Conservation (phyloP, 2,888 invertebrate species). For the Allacma fusca region DNA sequence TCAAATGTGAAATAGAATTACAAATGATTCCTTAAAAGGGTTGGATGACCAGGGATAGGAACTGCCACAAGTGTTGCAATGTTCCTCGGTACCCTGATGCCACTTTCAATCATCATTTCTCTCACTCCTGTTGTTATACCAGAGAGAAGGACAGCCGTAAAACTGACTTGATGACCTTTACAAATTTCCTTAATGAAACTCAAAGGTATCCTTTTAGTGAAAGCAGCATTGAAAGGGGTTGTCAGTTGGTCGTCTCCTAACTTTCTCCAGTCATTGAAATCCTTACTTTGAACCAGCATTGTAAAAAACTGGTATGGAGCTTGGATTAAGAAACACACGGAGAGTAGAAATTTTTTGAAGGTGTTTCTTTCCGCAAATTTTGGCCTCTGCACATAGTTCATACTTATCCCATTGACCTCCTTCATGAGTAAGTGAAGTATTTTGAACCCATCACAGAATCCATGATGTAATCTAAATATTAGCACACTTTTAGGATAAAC, state of each 20-base stretch:
- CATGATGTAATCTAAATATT: constrained; percentile 53
- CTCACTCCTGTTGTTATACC: constrained; percentile 49
- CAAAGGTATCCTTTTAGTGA: constrained; percentile 49
- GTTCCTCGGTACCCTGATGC: constrained; percentile 44
- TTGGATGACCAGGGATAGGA: constrained; percentile 55
- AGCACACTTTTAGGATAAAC: constrained; percentile 33
- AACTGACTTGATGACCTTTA: constrained; percentile 48
- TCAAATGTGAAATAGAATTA: constrained; percentile 36
- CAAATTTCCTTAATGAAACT: constrained; percentile 52
- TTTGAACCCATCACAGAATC: constrained; percentile 53
- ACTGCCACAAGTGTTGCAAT: constrained; percentile 49
- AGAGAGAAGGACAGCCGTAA: constrained; percentile 50
- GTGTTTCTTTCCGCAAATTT: constrained; percentile 8
- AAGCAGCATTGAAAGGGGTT: constrained; percentile 42
- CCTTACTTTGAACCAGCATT: constrained; percentile 47
- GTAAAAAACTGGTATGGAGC: constrained; percentile 50
- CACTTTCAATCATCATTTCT: constrained; percentile 48
- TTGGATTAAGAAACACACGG: constrained; percentile 32
- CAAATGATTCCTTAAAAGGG: constrained; percentile 54
- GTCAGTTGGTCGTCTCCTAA: constrained; percentile 30
- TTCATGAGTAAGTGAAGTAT: constrained; percentile 50
- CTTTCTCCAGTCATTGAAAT: constrained; percentile 52
- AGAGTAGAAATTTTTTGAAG: constrained; percentile 22
- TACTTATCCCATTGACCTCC: constrained; percentile 47
- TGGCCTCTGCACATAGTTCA: constrained; percentile 36